Conservation (phyloP, 2,888 invertebrate genomes). For the Ethmia dodecea region DNA sequence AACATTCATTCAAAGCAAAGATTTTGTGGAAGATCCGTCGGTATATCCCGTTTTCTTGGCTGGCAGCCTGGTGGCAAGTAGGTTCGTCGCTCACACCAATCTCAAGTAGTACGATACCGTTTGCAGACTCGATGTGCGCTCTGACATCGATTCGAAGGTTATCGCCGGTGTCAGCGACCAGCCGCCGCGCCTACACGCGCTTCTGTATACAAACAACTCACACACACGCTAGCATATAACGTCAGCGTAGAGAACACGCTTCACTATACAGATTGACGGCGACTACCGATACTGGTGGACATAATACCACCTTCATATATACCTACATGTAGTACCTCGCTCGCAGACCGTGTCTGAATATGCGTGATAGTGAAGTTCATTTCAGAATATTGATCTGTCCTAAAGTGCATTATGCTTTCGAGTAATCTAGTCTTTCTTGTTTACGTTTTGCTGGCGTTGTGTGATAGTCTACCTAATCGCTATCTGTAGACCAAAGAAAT, state of each 20-base stretch:
- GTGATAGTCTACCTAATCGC: too few species aligned
- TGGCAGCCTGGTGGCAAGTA: background rate
- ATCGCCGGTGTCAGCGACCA: slow-evolving; percentile 73
- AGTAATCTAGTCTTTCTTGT: too few species aligned
- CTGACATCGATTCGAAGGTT: slow-evolving; percentile 70
- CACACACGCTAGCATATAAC: slow-evolving; percentile 36
- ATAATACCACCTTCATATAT: background rate
- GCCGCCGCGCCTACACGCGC: slow-evolving; percentile 63
- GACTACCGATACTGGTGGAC: background rate
- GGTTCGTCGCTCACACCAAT: slow-evolving; percentile 17
- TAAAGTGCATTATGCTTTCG: too few species aligned
- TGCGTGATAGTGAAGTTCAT: slow-evolving; percentile 51
- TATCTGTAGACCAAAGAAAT: too few species aligned
- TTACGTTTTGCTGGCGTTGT: too few species aligned
- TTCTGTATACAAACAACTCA: slow-evolving; percentile 58
- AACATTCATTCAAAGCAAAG: too few species aligned
- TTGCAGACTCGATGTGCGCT: slow-evolving; percentile 49
- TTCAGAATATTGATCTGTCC: slow-evolving; percentile 41
- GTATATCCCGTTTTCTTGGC: too few species aligned
- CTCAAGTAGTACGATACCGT: slow-evolving; percentile 36
- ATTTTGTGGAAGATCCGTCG: too few species aligned
- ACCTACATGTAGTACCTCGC: slow-evolving; percentile 20
- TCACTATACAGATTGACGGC: too few species aligned
- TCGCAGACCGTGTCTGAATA: slow-evolving; percentile 37
- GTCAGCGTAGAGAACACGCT: slow-evolving; percentile 2